Percentiles rank a stretch among this genome's conserved stretches.
These are phyloP conservation scores for Cranoglanis bouderius DNA, from an alignment of 2,113 vertebrate genomes.

Conservation along the genomic window DNA sequence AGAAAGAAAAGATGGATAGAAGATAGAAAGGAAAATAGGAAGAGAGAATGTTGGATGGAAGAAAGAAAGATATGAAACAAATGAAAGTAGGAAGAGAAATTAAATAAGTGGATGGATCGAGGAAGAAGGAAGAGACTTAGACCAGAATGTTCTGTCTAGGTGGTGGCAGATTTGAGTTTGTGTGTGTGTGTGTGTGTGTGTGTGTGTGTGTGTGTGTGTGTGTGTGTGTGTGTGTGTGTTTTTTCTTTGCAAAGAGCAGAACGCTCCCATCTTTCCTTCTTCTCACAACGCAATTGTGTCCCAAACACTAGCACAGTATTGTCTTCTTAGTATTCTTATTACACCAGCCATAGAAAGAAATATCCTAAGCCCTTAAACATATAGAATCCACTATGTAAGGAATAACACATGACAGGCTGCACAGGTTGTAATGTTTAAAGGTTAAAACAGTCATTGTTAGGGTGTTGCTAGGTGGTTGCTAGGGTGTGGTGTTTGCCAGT, in stretches of 20 bases:
- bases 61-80: background rate
- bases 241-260: background rate
- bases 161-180: background rate
- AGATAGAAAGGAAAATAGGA: background rate
- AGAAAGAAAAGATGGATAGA: background rate
- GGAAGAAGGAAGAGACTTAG: background rate
- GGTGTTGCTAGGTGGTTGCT: background rate
- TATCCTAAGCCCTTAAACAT: background rate
- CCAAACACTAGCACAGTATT: no score
- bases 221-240: background rate
- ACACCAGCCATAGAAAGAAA: background rate
- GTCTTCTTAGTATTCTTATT: no score
- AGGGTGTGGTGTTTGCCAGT: background rate
- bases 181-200: background rate
- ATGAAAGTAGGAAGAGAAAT: background rate
- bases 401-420: background rate
- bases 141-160: conserved; percentile 5
- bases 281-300: no score
- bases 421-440: no score
- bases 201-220: background rate
- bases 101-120: no score
- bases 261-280: no score
- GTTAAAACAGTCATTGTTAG: background rate
- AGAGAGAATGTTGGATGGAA: background rate
- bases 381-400: no score